Base-by-base conservation (phyloP, 2,113 vertebrate species). In the Platysternon megacephalum region DNA sequence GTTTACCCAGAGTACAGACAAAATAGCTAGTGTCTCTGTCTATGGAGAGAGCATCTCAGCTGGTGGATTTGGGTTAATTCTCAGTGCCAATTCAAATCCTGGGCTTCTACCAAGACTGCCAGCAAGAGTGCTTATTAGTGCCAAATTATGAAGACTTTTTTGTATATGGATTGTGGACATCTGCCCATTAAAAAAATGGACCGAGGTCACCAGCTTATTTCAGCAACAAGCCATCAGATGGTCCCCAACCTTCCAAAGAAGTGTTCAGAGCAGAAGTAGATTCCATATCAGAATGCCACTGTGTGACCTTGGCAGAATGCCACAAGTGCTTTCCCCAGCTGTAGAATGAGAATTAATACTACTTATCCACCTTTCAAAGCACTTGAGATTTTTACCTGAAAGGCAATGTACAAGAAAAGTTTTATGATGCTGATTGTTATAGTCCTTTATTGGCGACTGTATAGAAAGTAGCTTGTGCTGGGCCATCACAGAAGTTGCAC, bases 41-140 rank as follows among this genome's bases (percentile, higher is more conserved):
- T 61, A 14, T 32, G 29, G 56, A 61, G 5, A 29, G 28, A 61
- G 12, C 28, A 29, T n/a, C 39, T 22, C 76, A 85, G 72, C 44
- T 19, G 48, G 44, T 0, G 84, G 39, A 42, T 89, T 53, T 5
- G 1, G 52, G 12, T 88, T 85, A 53, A 49, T 39, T 35, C 46
- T 80, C 22, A 32, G 29, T 0, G 0, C 26, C 26, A 4, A 94
- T 91, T 0, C 14, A 26, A 21, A 19, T 91, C 82, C 46, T 53
- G 29, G 14, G 22, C 55, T 35, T 26, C 16, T 76, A 74, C 17
- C 2, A 2, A 72, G 9, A 72, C n/a, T 39, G 84, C 5, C 56
- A 87, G 21, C 0, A 0, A 0, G 0, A 10, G 19, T 1, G 0
- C 3, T 14, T 35, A 84, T 79, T 52, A 1, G 5, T 72, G 65